Percentiles rank a stretch among this genome's conserved stretches.
Conservation (phyloP, 2,888 invertebrate genomes). For the Malachius bipustulatus region DNA sequence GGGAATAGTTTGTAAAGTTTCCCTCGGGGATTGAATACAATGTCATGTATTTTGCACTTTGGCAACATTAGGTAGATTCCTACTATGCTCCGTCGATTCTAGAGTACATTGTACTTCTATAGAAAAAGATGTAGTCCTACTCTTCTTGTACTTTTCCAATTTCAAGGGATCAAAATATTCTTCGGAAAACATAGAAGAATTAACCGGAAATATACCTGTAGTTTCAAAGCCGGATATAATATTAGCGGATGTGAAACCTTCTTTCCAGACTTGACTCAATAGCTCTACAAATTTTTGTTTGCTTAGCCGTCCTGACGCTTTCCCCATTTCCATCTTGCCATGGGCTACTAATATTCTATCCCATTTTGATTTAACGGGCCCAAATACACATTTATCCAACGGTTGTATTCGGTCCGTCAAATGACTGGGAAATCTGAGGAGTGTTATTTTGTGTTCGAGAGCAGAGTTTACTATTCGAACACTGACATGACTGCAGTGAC, state of each 20-base stretch:
- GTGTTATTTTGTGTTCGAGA: slow-evolving; percentile 9
- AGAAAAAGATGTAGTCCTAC: too few relatives aligned
- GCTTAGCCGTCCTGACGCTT: too few relatives aligned
- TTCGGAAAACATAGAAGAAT: background rate
- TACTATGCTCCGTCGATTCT: too few relatives aligned
- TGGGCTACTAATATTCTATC: slow-evolving; percentile 9
- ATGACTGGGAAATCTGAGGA: slow-evolving; percentile 14
- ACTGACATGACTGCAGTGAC: slow-evolving; percentile 13
- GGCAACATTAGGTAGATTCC: too few relatives aligned
- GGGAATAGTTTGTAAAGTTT: too few relatives aligned
- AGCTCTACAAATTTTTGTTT: slow-evolving; percentile 2
- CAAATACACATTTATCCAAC: slow-evolving; percentile 14
- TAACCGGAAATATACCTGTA: background rate
- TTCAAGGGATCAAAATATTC: background rate
- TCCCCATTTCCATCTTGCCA: slow-evolving; percentile 6
- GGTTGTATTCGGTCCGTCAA: slow-evolving; percentile 14
- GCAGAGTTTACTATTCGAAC: slow-evolving; percentile 11
- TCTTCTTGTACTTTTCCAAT: background rate
- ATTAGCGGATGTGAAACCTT: background rate
- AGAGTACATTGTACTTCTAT: too few relatives aligned
- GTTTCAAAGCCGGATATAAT: background rate
- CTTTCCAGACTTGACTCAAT: background rate
- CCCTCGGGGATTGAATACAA: too few relatives aligned
- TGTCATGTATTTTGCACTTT: too few relatives aligned
- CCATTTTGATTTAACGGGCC: slow-evolving; percentile 10